Conservation (phyloP, 2,113 vertebrate genomes). For the Edolisoma coerulescens region DNA sequence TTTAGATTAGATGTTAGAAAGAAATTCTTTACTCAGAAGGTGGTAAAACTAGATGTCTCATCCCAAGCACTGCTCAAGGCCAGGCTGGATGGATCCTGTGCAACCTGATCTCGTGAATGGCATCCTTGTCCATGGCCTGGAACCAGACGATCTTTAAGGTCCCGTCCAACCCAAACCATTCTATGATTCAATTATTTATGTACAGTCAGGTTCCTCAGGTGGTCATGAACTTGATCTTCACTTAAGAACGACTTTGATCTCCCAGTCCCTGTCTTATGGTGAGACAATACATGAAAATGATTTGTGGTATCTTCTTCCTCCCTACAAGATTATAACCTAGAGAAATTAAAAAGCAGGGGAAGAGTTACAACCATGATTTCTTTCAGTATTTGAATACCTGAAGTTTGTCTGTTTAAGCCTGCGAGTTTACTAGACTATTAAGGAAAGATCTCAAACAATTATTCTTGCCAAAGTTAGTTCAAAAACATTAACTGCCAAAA, state of each 20-base stretch:
- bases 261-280: not conserved
- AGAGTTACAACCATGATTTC: not conserved
- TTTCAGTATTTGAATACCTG: not conserved
- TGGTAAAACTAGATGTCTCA: not conserved
- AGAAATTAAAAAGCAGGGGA: not conserved
- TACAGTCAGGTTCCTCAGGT: not conserved
- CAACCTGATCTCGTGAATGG: not conserved
- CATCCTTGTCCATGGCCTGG: not conserved
- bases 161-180: not conserved
- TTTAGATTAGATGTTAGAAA: not conserved
- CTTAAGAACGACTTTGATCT: not conserved
- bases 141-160: not conserved
- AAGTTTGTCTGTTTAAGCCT: not conserved
- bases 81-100: not conserved
- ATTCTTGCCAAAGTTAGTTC: not conserved
- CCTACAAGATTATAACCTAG: not conserved
- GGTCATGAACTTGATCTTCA: not conserved
- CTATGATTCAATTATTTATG: rapidly evolving
- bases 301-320: not conserved
- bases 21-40: not conserved
- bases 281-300: not conserved
- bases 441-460: not conserved
- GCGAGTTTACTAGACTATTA: not conserved
- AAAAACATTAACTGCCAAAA: not conserved
- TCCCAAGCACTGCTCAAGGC: not conserved